phyloP scores from a whole-genome alignment of 2,797 vertebrate genomes.

The Sebastes diploproa region DNA sequence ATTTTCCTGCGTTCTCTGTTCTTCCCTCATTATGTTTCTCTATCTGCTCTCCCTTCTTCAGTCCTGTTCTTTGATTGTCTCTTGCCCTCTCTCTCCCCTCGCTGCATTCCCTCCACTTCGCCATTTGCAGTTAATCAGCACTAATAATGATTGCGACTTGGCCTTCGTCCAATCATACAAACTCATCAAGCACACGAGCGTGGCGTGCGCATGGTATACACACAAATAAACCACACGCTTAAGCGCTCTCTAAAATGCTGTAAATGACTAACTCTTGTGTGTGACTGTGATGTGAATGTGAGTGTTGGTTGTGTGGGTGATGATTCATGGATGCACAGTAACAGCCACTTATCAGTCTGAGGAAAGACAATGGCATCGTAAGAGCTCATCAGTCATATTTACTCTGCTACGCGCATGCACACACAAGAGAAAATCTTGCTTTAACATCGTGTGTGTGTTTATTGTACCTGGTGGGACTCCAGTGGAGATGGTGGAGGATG shows the following conservation, averaged over 20 bases:
- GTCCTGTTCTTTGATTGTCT: conserved; percentile 47
- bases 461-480: conserved; percentile 94
- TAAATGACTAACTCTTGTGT: conserved; percentile 66
- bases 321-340: conserved; percentile 80
- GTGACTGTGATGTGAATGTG: conserved; percentile 32
- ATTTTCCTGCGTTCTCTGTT: conserved; percentile 50
- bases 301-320: conserved; percentile 57
- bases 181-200: conserved; percentile 22
- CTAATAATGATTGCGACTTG: conserved; percentile 77
- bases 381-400: conserved; percentile 81
- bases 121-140: conserved; percentile 80
- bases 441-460: conserved; percentile 9
- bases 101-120: conserved; percentile 62
- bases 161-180: conserved; percentile 67
- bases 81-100: conserved; percentile 33
- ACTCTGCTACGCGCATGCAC: conserved; percentile 31
- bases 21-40: conserved; percentile 51
- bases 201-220: not conserved
- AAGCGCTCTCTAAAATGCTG: conserved; percentile 46
- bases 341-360: conserved; percentile 78
- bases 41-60: conserved; percentile 38
- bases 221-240: conserved; percentile 5
- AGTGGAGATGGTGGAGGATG: conserved; percentile 92
- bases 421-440: not conserved
- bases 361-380: conserved; percentile 74